phyloP scores from a whole-genome alignment of 2,113 vertebrate species.

The Strigops habroptila region DNA sequence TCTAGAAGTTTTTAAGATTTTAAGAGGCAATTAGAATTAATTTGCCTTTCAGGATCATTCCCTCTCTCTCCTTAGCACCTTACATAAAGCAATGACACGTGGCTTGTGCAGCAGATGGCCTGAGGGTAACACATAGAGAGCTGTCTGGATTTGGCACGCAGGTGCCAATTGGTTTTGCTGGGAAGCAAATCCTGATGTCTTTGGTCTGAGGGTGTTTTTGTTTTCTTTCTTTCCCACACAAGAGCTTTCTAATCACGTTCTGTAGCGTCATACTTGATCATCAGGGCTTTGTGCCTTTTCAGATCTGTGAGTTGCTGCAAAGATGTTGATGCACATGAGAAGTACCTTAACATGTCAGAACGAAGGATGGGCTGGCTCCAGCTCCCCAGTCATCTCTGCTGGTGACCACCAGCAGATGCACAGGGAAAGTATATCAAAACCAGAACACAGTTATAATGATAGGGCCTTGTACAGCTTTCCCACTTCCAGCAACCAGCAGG shows the following conservation, averaged over 20 bases:
- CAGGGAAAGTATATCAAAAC: neutral
- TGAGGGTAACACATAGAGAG: neutral
- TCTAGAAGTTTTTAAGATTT: slow-evolving; percentile 8
- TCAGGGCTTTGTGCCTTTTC: neutral
- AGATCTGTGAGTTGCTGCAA: neutral
- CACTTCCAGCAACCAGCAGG: neutral
- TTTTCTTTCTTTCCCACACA: neutral
- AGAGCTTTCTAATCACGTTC: neutral
- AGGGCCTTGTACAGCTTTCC: neutral
- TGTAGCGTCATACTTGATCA: neutral
- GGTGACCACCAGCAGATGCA: neutral
- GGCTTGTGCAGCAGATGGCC: neutral
- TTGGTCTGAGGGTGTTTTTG: neutral
- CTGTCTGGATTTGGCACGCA: neutral
- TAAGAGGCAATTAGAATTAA: slow-evolving; percentile 17
- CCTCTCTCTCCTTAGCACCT: neutral
- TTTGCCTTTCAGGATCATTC: neutral
- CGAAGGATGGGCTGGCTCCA: too few relatives aligned
- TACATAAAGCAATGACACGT: neutral
- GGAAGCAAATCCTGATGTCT: neutral
- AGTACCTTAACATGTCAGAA: neutral
- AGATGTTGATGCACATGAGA: fast-evolving
- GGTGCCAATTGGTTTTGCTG: neutral
- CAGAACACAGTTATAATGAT: neutral
- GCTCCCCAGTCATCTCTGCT: neutral